Evolutionary conservation across 2,888 invertebrate genomes (phyloP), one percentile per base, ranked within the genome.

Genomic region (Drosophila antonietae): DNA sequence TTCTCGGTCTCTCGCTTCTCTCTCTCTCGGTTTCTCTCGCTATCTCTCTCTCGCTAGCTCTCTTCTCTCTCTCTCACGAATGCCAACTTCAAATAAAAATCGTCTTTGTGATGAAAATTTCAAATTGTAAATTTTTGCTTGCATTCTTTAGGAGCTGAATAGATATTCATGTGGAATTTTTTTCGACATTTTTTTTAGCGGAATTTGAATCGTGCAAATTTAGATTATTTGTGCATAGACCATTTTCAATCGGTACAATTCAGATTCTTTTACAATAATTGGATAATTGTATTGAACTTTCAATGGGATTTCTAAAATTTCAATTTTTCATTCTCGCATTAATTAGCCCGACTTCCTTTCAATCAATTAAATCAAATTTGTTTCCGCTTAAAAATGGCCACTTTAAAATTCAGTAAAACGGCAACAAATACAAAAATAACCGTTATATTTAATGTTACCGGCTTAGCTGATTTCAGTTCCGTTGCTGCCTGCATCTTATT

Each of bases 381-480:
- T 12, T 55, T 55, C 41, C 55, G 55, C 6, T 20, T 20, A 5
- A 57, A 33, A 44, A 57, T 56, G 20, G 31, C 41, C 56, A 44
- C 33, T 57, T 15, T 44, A 10, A 51, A 39, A 44, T 20, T 5
- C 20, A 39, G 68, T 7, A n/a, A 31, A 49, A 1, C 10, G 9
- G 14, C 20, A 44, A 8, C 10, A 10, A 33, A 37, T 33, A 47
- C 7, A 33, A 51, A 51, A 41, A 58, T 39, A 31, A 55, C 51
- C 58, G 44, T 61, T 59, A 56, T 65, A 47, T 39, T 64, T 39
- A 3, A 67, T 81, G 76, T 83, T 75, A 86, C 83, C 86, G 81
- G 79, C 66, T 75, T 67, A 68, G 57, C 62, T 81, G 74, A 83
- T 78, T 83, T 85, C 81, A 81, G 83, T 86, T 78, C 78, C 78